Base-by-base conservation (phyloP, 2,113 vertebrate species). In the Hiodon tergisus region DNA sequence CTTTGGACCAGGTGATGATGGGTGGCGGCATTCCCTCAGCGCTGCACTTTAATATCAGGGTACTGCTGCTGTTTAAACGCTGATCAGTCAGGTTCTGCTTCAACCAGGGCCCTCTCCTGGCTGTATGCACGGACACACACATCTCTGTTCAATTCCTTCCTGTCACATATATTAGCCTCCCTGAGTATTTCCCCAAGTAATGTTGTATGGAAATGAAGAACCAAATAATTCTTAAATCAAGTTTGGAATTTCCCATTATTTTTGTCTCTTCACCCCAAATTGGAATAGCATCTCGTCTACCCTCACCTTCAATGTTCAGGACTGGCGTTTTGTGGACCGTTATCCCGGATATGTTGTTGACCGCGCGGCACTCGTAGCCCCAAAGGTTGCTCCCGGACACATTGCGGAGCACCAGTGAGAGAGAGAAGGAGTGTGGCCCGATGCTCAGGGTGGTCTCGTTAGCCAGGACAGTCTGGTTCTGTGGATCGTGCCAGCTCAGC, bases 21-120 rank as follows among this genome's bases (percentile, higher is more conserved):
- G 95, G 95, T 4, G 57, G 70, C 3, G 95, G 95, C 0, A 88
- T 90, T 6, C 95, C 95, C 0, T 69, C 73, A 11, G 90, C 94
- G 0, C 75, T 81, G 77, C 95, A 98, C 54, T 84, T 75, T 79
- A 98, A 87, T 2, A 79, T 78, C 75, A 98, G 87, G 63, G 93
- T 97, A 80, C 90, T 94, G 0, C 95, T 96, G 81, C 92, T 93
- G 85, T 98, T 98, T 60, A 97, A 91, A 16, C 89, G 88, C 83
- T 89, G 86, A 76, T 93, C 85, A 0, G 94, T 94, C 55, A 98
- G 90, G 81, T 95, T 94, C 68, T 94, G 92, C 65, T 86, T 86
- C 65, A 98, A 82, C 2, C 86, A 84, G 0, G 95, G 94, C 0
- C 82, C 84, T 9, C 80, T 86, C 82, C 86, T 93, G 1, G 82